These are phyloP conservation scores for Amblyjoppa proteus DNA, from an alignment of 2,888 invertebrate species.

Conservation along the genomic window DNA sequence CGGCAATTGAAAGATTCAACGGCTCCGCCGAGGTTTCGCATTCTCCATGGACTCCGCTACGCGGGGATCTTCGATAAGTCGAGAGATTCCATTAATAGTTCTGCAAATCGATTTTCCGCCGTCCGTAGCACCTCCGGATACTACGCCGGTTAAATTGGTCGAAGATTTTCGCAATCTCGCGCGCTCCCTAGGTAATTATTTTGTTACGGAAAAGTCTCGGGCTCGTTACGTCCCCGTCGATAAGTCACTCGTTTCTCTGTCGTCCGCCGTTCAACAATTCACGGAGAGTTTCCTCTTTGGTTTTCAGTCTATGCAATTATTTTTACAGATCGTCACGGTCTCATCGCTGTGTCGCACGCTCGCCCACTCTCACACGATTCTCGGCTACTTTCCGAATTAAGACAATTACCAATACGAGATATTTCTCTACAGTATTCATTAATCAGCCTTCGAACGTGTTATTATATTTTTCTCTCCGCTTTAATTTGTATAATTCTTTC, in stretches of 20 bases:
- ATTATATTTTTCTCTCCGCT: conserved; percentile 45
- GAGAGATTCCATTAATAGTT: not conserved
- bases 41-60: not conserved
- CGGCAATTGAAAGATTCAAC: not conserved
- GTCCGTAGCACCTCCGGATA: not conserved
- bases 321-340: not conserved
- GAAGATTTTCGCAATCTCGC: not conserved
- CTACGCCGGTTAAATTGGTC: not conserved
- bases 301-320: not conserved
- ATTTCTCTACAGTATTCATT: conserved; percentile 59
- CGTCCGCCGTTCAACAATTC: not conserved
- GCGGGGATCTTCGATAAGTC: not conserved
- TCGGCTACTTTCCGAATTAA: not conserved
- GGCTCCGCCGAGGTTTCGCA: not conserved
- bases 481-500: conserved; percentile 16
- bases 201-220: not conserved
- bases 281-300: conserved; percentile 15
- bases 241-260: not conserved
- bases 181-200: not conserved
- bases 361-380: conserved; percentile 5
- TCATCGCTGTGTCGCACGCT: not conserved
- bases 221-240: conserved; percentile 6
- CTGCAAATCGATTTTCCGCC: not conserved
- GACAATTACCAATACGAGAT: conserved; percentile 23
- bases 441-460: conserved; percentile 69